phyloP scores from a whole-genome alignment of 2,797 vertebrate genomes.

The Hyperoplus immaculatus region DNA sequence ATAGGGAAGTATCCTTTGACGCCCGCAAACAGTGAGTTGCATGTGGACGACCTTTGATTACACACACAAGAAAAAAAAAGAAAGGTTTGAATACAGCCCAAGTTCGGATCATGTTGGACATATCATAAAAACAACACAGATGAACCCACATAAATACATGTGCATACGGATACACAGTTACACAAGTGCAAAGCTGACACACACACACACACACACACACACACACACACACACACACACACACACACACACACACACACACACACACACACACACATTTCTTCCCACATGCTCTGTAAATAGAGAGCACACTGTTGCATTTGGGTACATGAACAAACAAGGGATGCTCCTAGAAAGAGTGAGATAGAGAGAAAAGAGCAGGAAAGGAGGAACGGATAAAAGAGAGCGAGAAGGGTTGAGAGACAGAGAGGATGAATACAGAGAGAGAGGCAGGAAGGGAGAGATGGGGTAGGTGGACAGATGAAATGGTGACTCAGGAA shows the following conservation, averaged over 20 bases:
- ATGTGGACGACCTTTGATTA: constrained; percentile 17
- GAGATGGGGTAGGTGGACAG: constrained; percentile 77
- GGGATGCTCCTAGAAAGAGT: constrained; percentile 70
- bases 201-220: constrained; percentile 44
- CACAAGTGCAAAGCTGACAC: constrained; percentile 67
- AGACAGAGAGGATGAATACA: not conserved
- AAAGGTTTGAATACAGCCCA: not conserved
- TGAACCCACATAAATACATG: constrained; percentile 35
- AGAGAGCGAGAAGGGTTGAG: constrained; percentile 28
- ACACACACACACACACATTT: constrained; percentile 56
- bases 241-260: constrained; percentile 22
- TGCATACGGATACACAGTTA: constrained; percentile 39
- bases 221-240: not conserved
- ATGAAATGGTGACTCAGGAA: constrained; percentile 81
- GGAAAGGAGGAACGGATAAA: constrained; percentile 24
- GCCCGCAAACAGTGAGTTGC: constrained; percentile 3
- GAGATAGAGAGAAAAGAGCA: constrained; percentile 22
- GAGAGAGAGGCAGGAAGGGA: constrained; percentile 43
- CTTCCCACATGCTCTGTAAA: constrained; percentile 84
- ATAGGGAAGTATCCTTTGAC: constrained; percentile 15
- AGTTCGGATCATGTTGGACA: constrained; percentile 19
- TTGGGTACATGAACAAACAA: constrained; percentile 79
- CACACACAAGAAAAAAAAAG: constrained; percentile 1
- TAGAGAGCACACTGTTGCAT: constrained; percentile 82
- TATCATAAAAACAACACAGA: constrained; percentile 41